Evolutionary conservation across 2,888 invertebrate genomes (phyloP), one percentile per base, ranked within the genome.

Genomic region (Aproaerema taeniolella): DNA sequence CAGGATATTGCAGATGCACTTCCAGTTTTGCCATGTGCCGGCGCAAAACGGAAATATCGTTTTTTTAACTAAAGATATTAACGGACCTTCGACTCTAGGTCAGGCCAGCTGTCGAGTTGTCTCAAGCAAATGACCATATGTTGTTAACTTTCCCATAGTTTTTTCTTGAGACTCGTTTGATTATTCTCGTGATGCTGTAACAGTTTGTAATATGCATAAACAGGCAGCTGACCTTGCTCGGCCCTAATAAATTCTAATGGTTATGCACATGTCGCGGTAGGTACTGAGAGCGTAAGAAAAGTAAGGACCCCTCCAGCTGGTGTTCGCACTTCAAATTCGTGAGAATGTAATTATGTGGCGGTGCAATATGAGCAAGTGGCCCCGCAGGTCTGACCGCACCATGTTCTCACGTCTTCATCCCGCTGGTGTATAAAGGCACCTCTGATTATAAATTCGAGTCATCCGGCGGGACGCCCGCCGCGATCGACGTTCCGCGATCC

Each of bases 241-340:
- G 54, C 77, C 75, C 79, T 82, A 78, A 85, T 70, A 69, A 64
- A 78, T 74, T 82, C 79, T 82, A 85, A 83, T 78, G 71, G 66
- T 64, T 58, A 58, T 71, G 61, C 75, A 78, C 73, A 71, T 67
- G 68, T 59, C 61, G 64, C 61, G 49, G 43, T 26, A 20, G 5
- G 20, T 20, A 20, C 4, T 20, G 20, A 20, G 57, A 78, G 74
- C 71, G 75, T n/a, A n/a, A n/a, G n/a, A n/a, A n/a, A n/a, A n/a
- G n/a, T n/a, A n/a, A n/a, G n/a, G n/a, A 77, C 59, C 65, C 58
- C 59, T 59, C 61, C 74, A 72, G 70, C 74, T 74, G 73, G 64
- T 72, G 60, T 69, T 67, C 43, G 65, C 64, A 56, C n/a, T n/a
- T n/a, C n/a, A n/a, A n/a, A n/a, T 60, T 74, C 79, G 82, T 86